These are phyloP conservation scores for Archips xylosteana DNA, from an alignment of 2,888 invertebrate genomes.

Conservation along the genomic window DNA sequence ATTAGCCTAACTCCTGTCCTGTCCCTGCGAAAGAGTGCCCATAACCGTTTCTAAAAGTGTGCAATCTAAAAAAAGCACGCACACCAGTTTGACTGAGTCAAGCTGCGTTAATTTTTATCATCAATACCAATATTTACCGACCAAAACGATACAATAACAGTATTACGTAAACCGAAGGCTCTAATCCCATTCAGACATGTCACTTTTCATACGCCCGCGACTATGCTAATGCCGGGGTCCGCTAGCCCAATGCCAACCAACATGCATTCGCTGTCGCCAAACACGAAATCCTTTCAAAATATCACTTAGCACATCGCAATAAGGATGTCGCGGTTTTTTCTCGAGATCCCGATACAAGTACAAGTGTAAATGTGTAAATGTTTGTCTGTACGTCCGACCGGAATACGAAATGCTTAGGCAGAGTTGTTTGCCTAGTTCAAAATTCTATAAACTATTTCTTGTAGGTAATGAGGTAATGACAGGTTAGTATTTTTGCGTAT, in stretches of 20 bases:
- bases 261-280: not conserved
- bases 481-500: not conserved
- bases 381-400: conserved; percentile 44
- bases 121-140: not conserved
- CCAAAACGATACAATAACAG: not conserved
- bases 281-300: conserved; percentile 4
- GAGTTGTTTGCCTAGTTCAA: conserved; percentile 17
- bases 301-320: not conserved
- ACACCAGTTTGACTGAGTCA: no score
- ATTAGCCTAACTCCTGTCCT: no score
- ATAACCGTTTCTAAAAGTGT: no score
- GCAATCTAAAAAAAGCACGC: no score
- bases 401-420: conserved; percentile 45
- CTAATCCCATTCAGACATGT: conserved; percentile 35
- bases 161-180: conserved; percentile 13
- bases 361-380: conserved; percentile 39
- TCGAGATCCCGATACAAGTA: conserved; percentile 6
- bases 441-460: not conserved
- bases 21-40: no score
- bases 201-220: conserved; percentile 34
- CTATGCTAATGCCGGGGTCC: conserved; percentile 32
- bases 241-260: conserved; percentile 29
- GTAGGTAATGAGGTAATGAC: not conserved
- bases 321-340: not conserved
- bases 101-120: no score